Conservation (phyloP, 2,113 vertebrate species). For the Toxotes jaculatrix region DNA sequence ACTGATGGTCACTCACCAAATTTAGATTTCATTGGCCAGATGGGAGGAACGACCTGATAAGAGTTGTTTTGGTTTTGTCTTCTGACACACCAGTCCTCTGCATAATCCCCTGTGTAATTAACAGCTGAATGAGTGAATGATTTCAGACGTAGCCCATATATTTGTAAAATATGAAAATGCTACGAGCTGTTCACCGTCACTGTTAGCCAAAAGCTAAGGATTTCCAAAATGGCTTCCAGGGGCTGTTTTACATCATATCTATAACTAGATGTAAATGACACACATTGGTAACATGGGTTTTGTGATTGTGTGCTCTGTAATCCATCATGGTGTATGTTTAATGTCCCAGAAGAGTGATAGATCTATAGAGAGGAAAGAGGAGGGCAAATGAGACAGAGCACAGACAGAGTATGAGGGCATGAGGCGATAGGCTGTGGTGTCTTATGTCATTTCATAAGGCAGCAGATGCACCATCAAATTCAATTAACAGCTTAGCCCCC, state of each 20-base stretch:
- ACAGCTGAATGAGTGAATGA: neutral
- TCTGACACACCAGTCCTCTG: neutral
- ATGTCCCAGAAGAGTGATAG: slow-evolving; percentile 1
- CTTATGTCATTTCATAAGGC: slow-evolving; percentile 61
- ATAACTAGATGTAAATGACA: slow-evolving; percentile 19
- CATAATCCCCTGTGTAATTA: neutral
- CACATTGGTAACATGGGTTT: neutral
- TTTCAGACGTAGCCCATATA: neutral
- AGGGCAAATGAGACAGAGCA: neutral
- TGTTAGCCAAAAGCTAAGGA: neutral
- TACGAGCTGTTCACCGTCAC: slow-evolving; percentile 43
- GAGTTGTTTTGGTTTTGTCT: neutral
- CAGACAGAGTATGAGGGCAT: slow-evolving; percentile 17
- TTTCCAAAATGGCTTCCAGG: slow-evolving; percentile 1
- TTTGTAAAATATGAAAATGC: slow-evolving; percentile 24
- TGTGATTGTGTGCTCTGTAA: slow-evolving; percentile 10
- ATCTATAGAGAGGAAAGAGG: slow-evolving; percentile 3
- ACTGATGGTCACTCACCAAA: neutral
- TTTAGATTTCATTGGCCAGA: neutral
- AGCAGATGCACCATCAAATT: slow-evolving; percentile 73
- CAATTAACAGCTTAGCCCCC: slow-evolving; percentile 67
- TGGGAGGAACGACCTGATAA: neutral
- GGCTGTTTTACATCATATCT: slow-evolving; percentile 8
- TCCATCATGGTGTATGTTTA: slow-evolving; percentile 26
- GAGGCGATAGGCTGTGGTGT: slow-evolving; percentile 23